These are phyloP conservation scores for Beroe ovata DNA, from an alignment of 37 sponge, comb jelly and placozoan species.

Conservation along the genomic window DNA sequence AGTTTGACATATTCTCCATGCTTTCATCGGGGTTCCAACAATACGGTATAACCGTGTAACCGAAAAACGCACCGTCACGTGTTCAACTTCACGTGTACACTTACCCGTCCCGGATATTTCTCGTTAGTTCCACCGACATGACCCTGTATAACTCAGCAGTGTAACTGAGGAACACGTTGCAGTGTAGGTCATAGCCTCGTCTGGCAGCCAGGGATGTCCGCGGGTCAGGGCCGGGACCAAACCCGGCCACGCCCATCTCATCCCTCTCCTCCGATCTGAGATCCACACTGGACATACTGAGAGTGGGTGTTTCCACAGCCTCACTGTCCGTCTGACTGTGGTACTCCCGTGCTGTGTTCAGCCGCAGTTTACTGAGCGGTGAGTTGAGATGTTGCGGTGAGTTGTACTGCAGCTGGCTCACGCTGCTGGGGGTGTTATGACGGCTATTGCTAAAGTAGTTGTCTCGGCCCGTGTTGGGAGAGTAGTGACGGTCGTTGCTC, in stretches of 20 bases:
- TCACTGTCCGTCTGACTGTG: not conserved
- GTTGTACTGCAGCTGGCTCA: too few species aligned
- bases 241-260: not conserved
- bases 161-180: conserved; percentile 2
- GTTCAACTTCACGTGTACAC: too few species aligned
- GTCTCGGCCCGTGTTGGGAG: too few species aligned
- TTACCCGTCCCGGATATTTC: not conserved
- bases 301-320: not conserved
- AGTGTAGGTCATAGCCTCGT: conserved; percentile 4
- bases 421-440: too few species aligned
- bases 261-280: too few species aligned
- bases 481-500: too few species aligned
- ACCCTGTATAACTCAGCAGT: conserved; percentile 6
- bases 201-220: not conserved
- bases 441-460: too few species aligned
- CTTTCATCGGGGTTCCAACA: too few species aligned
- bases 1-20: too few species aligned
- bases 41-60: too few species aligned
- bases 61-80: too few species aligned
- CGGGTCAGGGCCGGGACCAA: not conserved
- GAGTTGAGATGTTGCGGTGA: too few species aligned
- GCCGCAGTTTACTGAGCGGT: not conserved
- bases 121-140: not conserved
- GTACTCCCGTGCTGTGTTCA: not conserved
- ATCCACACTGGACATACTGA: conserved; percentile 1